Base-by-base conservation (phyloP, 2,113 vertebrate species). In the Chascanopsetta lugubris region DNA sequence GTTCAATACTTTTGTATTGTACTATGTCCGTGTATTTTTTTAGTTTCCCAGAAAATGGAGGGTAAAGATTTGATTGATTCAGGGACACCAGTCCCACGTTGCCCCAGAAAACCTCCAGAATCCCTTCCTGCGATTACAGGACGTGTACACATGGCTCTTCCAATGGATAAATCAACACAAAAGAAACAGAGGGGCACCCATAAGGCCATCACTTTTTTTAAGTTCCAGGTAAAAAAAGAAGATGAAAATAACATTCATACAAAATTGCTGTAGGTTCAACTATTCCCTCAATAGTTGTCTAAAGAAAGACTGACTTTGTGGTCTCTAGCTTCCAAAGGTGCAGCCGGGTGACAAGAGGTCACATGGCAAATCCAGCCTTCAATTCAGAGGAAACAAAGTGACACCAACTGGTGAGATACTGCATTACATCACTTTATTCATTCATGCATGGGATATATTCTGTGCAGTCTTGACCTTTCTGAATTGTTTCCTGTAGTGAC, bases 361-460 rank as follows among this genome's bases (percentile, higher is more conserved):
- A 74, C 75, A 90, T 30, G 83, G 73, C 8, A 88, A 93, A 50
- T 83, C 87, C 0, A 77, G 79, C 26, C 77, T 83, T 0, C 77
- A 92, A 64, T 77, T 77, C 12, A 91, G 91, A 0, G 77, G 93
- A 79, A 63, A 73, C 20, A 91, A 92, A n/a, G n/a, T n/a, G 63
- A 90, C 72, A 1, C 86, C 89, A 8, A 87, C 87, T 91, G 93
- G 95, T 97, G 80, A 92, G 84, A 34, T 17, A 22, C 25, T n/a
- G n/a, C n/a, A n/a, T n/a, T n/a, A n/a, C n/a, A n/a, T n/a, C 2
- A 30, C 17, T 36, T 29, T 21, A 50, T 67, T 5, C 27, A 43
- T 12, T n/a, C 18, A 47, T n/a, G n/a, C n/a, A n/a, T n/a, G n/a
- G n/a, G n/a, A n/a, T n/a, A n/a, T n/a, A n/a, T n/a, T n/a, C n/a